Conservation (phyloP, 1,140 invertebrate species). For the Drosophila seguyi region DNA sequence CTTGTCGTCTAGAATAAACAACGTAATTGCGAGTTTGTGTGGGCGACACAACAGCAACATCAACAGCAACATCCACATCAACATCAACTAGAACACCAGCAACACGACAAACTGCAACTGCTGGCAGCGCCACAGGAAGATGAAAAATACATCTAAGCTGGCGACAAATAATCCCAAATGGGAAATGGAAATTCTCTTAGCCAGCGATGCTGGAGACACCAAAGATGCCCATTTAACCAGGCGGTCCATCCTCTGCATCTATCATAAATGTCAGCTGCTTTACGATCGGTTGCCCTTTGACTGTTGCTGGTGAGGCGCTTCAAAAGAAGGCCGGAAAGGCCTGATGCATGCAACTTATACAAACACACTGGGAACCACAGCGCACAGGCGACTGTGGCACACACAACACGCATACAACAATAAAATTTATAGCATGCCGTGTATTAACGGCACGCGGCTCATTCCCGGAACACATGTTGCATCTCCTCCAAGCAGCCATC, state of each 20-base stretch:
- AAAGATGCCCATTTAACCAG: constrained; percentile 35
- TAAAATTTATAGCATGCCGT: constrained; percentile 79
- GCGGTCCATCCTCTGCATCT: constrained; percentile 39
- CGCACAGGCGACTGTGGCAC: constrained; percentile 9
- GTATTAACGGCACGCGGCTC: constrained; percentile 75
- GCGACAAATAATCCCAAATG: constrained; percentile 76
- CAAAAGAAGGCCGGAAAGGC: constrained; percentile 70
- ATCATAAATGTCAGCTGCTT: constrained; percentile 78
- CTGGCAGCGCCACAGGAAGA: constrained; percentile 36
- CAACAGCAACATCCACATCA: neutral
- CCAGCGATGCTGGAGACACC: constrained; percentile 28
- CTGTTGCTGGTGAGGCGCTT: constrained; percentile 55
- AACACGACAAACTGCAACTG: constrained; percentile 9
- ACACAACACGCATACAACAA: constrained; percentile 61
- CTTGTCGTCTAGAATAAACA: constrained; percentile 81
- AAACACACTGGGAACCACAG: constrained; percentile 23
- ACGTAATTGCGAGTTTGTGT: constrained; percentile 81
- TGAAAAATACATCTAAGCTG: constrained; percentile 50
- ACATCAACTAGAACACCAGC: constrained; percentile 31
- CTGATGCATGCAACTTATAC: constrained; percentile 47
- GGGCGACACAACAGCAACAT: constrained; percentile 64
- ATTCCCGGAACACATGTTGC: constrained; percentile 72
- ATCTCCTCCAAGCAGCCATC: constrained; percentile 43
- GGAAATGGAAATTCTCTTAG: constrained; percentile 43
- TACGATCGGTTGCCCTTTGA: constrained; percentile 79